Evolutionary conservation across 1,140 invertebrate species (phyloP), one percentile per base, ranked within the genome.

Genomic region (Halesus radiatus): DNA sequence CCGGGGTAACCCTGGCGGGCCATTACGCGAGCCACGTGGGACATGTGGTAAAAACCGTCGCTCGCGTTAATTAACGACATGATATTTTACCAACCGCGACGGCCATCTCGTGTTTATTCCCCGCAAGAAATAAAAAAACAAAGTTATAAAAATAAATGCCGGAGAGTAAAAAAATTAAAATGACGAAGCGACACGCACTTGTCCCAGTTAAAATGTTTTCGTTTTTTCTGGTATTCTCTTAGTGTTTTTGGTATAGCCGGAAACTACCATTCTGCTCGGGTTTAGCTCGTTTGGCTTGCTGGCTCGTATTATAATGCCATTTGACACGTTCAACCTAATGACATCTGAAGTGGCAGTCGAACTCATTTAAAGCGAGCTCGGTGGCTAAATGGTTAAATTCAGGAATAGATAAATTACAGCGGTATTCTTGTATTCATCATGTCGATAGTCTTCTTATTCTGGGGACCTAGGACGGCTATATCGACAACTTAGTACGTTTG

Each of bases 51-150:
- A 64, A 29, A 64, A 56, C 18, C 10, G 60, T 22, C 6, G 60
- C 23, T 29, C 20, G 60, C 60, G 32, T 50, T 70, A 70, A 70
- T 70, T 70, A 70, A 70, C 22, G 66, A 70, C 66, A 23, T n/a
- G 29, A 45, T 70, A 70, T 70, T 70, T 50, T 70, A 37, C 66
- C 66, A 23, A 45, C 66, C 66, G 66, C 37, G 66, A 70, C 29
- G 66, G 66, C n/a, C 26, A 45, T 70, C 66, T 22, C 37, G 37
- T 45, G 29, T 50, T 68, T 68, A 52, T 20, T 52, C n/a, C 37
- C 37, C 20, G 26, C 20, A 10, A 18, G 22, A 18, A 60, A 58
- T n/a, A n/a, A 18, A 45, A 45, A 45, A 45, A 45, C 37, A 45
- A 45, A 16, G 60, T 22, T 16, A 70, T 52, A 70, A 70, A 70